Conservation (phyloP, 1,140 invertebrate genomes). For the Geopemphigus sp. region DNA sequence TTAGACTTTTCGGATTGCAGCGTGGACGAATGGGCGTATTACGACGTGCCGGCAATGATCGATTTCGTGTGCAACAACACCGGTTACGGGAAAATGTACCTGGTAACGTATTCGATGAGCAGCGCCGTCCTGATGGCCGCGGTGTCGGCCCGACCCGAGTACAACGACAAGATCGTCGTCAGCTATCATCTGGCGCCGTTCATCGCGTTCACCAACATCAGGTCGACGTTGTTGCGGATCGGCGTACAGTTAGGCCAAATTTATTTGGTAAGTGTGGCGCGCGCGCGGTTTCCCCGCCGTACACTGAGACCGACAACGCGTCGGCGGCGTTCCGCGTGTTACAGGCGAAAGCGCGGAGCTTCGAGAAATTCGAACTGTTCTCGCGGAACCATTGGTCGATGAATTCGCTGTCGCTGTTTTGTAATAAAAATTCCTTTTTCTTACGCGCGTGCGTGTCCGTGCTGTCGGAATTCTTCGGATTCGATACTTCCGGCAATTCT, state of each 20-base stretch:
- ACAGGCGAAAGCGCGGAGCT: not conserved
- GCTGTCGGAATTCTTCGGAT: constrained; percentile 31
- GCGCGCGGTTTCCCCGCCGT: too few species aligned
- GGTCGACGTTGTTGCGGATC: not conserved
- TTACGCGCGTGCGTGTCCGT: not conserved
- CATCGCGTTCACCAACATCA: constrained; percentile 28
- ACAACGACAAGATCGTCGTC: constrained; percentile 58
- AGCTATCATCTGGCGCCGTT: constrained; percentile 58
- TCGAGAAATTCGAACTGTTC: constrained; percentile 18
- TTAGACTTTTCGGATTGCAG: constrained; percentile 35
- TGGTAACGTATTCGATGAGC: constrained; percentile 65
- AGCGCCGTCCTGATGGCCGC: constrained; percentile 59
- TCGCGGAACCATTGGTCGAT: not conserved
- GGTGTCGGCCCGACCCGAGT: constrained; percentile 58
- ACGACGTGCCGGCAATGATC: constrained; percentile 65
- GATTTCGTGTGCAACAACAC: constrained; percentile 62
- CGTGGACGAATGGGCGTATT: constrained; percentile 66
- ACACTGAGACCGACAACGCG: too few species aligned
- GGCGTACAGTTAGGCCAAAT: not conserved
- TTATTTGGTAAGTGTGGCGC: constrained; percentile 27
- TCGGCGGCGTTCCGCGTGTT: too few species aligned
- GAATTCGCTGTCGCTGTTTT: constrained; percentile 2
- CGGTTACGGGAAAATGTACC: constrained; percentile 57
- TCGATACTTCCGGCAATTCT: constrained; percentile 26
- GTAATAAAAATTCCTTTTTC: constrained; percentile 24